phyloP scores from a whole-genome alignment of 2,113 vertebrate species.

The Thryonomys swinderianus region DNA sequence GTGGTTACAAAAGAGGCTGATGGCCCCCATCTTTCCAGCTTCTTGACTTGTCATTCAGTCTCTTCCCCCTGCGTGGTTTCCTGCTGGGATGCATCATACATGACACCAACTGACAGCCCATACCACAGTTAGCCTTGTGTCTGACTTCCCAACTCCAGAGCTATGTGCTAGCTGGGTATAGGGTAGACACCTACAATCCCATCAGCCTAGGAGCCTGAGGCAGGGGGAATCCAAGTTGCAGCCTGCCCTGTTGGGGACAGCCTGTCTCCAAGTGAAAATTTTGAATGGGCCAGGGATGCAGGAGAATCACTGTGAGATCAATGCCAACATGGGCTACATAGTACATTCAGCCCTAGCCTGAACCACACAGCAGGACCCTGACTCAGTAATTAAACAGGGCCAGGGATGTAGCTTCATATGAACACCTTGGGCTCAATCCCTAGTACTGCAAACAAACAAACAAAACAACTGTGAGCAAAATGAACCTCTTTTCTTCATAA shows the following conservation, averaged over 20 bases:
- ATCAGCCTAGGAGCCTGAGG: not conserved
- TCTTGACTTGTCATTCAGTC: no score
- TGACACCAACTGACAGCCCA: no score
- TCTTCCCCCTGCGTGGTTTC: not conserved
- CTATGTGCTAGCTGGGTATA: not conserved
- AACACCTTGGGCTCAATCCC: not conserved
- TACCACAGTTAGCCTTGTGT: not conserved
- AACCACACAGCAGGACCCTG: not conserved
- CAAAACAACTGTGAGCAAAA: not conserved
- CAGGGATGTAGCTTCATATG: not conserved
- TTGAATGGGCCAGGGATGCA: not conserved
- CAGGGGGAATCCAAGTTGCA: not conserved
- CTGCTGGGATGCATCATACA: not conserved
- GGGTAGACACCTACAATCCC: not conserved
- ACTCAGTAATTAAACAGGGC: not conserved
- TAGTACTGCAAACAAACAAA: not conserved
- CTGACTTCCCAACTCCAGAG: not conserved
- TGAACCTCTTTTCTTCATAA: not conserved
- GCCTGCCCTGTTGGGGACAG: not conserved
- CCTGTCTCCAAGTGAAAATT: not conserved
- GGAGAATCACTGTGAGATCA: not conserved
- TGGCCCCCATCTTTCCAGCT: not conserved
- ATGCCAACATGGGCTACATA: not conserved
- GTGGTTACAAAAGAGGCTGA: not conserved
- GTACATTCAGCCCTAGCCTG: not conserved